phyloP scores from a whole-genome alignment of 2,888 invertebrate genomes.

The Teinopalpus imperialis region DNA sequence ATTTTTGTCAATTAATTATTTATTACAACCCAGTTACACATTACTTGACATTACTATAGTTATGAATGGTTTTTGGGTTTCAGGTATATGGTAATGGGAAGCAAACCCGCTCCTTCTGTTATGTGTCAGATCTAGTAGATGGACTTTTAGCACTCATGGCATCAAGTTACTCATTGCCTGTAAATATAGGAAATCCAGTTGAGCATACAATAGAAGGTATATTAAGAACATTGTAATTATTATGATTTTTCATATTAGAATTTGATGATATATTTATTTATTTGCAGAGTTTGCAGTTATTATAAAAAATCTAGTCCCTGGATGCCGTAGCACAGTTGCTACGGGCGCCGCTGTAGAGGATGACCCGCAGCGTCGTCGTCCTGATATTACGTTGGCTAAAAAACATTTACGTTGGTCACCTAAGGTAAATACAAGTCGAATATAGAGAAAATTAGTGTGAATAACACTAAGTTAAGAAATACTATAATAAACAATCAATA shows the following conservation, averaged over 20 bases:
- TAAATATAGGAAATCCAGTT: constrained; percentile 98
- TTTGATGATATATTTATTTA: no score
- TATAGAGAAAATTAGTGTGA: neutral
- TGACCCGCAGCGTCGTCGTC: constrained; percentile 96
- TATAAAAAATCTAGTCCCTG: constrained; percentile 90
- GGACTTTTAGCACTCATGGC: constrained; percentile 96
- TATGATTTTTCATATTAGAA: no score
- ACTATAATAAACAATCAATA: no score
- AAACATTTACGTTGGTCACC: constrained; percentile 95
- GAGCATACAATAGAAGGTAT: constrained; percentile 96
- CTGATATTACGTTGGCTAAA: constrained; percentile 95
- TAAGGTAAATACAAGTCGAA: constrained; percentile 85
- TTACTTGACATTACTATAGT: no score
- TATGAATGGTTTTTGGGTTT: constrained; percentile 29
- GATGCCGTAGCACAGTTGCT: constrained; percentile 91
- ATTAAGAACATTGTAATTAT: no score
- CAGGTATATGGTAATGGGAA: constrained; percentile 92
- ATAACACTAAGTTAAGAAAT: no score
- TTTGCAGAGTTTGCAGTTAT: constrained; percentile 91
- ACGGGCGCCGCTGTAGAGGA: constrained; percentile 95
- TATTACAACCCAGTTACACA: no score
- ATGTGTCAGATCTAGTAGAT: constrained; percentile 97
- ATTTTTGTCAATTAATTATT: no score
- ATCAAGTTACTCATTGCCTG: constrained; percentile 94
- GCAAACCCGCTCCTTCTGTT: constrained; percentile 98